phyloP scores from a whole-genome alignment of 2,888 invertebrate genomes.

The Pandemis heparana region DNA sequence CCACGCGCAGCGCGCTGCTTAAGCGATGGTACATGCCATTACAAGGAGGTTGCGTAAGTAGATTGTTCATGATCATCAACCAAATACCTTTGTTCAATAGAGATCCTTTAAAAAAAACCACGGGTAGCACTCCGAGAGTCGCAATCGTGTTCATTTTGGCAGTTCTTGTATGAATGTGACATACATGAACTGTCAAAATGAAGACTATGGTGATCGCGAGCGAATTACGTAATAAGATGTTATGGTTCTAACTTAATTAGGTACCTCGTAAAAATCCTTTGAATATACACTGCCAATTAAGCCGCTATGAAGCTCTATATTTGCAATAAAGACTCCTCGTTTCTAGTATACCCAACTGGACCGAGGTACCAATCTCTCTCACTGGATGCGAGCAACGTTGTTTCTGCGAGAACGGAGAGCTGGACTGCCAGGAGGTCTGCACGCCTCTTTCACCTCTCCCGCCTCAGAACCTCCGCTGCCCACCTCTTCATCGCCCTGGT shows the following conservation, averaged over 20 bases:
- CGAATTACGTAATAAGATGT: too few species aligned
- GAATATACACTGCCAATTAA: too few species aligned
- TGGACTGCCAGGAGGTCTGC: slow-evolving; percentile 94
- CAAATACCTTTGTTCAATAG: background rate
- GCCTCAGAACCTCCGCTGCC: slow-evolving; percentile 90
- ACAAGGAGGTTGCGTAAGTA: slow-evolving; percentile 86
- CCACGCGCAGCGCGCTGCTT: slow-evolving; percentile 91
- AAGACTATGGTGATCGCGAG: too few species aligned
- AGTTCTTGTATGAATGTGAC: too few species aligned
- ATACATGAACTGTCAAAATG: too few species aligned
- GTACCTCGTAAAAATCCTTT: background rate
- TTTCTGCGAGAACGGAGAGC: slow-evolving; percentile 94
- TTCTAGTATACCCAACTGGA: slow-evolving; percentile 90
- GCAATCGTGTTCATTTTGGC: too few species aligned
- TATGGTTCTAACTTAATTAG: too few species aligned
- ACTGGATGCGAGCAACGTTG: slow-evolving; percentile 95
- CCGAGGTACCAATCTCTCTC: slow-evolving; percentile 91
- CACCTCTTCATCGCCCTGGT: slow-evolving; percentile 88
- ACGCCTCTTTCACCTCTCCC: slow-evolving; percentile 91
- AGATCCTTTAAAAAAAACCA: too few species aligned
- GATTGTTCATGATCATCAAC: background rate
- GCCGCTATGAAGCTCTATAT: background rate
- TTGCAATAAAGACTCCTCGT: background rate
- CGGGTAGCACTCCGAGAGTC: too few species aligned
- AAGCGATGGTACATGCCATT: slow-evolving; percentile 93